Base-by-base conservation (phyloP, 1,140 invertebrate species). In the Drosophila chauvacae region DNA sequence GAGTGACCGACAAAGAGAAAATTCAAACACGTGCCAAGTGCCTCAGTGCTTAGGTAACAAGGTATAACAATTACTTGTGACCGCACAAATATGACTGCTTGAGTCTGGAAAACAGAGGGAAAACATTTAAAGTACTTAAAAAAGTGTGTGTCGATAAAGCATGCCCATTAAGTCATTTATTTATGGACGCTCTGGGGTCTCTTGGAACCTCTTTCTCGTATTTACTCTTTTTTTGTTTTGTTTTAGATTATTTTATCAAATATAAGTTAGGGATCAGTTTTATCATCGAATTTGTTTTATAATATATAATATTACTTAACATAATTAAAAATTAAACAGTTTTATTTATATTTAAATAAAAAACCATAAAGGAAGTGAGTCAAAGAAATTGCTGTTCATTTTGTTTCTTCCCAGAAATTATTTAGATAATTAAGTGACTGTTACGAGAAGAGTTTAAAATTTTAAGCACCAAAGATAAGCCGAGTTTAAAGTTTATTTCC, bases 21-120 rank as follows among this genome's bases (percentile, higher is more conserved):
- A 70, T 35, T 50, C 44, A 55, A 30, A 42, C 71, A 63, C 71
- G 71, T 74, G 71, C 70, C 71, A 63, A 61, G 64, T 61, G 48
- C 42, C 72, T 57, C n/a, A 11, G 23, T n/a, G 23, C 23, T 77
- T 66, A 51, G 30, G 55, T 61, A 68, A 74, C 26, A 18, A 33
- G 41, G 26, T 20, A 53, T 13, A 50, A 33, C 48, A 20, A 74
- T 58, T 48, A 48, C 37, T 53, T 50, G 16, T 53, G 33, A 55
- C 37, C n/a, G 18, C 39, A 60, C 20, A 42, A 28, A 13, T 5
- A 20, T 9, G 16, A n/a, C 35, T 23, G n/a, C 18, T 41, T 30
- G 7, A 13, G 23, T 11, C 14, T 56, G 53, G 23, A 58, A 47
- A 60, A 11, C 14, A 2, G 28, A 51, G n/a, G 6, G 7, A 30